Percentiles rank a stretch among this genome's conserved stretches.
phyloP scores from a whole-genome alignment of 2,113 vertebrate species.

The Ahaetulla prasina region DNA sequence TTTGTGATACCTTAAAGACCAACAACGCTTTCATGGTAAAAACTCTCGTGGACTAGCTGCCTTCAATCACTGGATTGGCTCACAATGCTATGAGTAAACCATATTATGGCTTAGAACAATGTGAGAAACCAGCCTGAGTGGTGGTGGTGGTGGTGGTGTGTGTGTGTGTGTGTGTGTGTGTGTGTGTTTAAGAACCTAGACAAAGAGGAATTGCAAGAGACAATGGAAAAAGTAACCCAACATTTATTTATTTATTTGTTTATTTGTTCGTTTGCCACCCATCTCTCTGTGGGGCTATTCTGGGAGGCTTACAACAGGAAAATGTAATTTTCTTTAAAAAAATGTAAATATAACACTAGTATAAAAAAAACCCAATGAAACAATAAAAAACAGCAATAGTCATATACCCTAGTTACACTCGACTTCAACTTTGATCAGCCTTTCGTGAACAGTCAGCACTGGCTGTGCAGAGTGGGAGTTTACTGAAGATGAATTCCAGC shows the following conservation, averaged over 20 bases:
- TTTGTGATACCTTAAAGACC: not conserved
- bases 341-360: not conserved
- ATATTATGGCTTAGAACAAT: not conserved
- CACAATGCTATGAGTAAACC: not conserved
- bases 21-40: not conserved
- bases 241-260: too few relatives aligned
- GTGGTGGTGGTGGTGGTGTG: too few relatives aligned
- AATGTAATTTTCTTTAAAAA: too few relatives aligned
- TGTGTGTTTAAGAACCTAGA: not conserved
- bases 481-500: not conserved
- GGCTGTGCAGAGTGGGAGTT: not conserved
- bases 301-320: too few relatives aligned
- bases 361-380: not conserved
- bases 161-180: not conserved
- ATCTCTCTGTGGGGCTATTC: not conserved
- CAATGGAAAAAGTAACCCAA: not conserved
- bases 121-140: not conserved
- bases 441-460: not conserved
- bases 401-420: not conserved
- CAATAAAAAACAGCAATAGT: not conserved
- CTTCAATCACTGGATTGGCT: not conserved
- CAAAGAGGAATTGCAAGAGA: not conserved
- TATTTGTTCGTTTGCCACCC: not conserved
- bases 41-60: not conserved
- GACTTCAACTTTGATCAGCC: not conserved